Evolutionary conservation across 1,140 invertebrate species (phyloP), one percentile per base, ranked within the genome.

Genomic region (Himalopsyche phryganea): DNA sequence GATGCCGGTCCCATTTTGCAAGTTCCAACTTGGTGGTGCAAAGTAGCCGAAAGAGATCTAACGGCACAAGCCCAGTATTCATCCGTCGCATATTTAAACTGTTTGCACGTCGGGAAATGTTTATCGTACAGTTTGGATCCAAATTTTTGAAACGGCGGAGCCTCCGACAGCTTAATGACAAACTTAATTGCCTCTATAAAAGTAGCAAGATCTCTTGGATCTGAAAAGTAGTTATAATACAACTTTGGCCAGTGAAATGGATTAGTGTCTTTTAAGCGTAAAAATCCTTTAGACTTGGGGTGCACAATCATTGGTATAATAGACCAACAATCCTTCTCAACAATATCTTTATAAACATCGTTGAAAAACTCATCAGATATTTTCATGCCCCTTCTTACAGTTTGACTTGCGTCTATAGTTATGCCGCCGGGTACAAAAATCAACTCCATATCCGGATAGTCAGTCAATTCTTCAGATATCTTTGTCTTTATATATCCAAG

Each of bases 231-330:
- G 47, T 66, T 58, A 3, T 58, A 60, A 19, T 51, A 82, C 20
- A 94, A 80, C 18, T 82, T 77, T 0, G 90, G 90, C 66, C 84
- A 79, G 11, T 86, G 79, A 15, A 83, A 81, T 0, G 92, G 92
- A 75, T 96, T 83, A 6, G 77, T 84, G 6, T 83, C 83, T 57
- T 70, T 76, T 1, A 94, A 69, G 58, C 74, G 79, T 1, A 94
- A 61, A 14, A 79, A 79, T 0, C 91, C 91, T 47, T 81, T 75
- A 0, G 87, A 90, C 68, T 85, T 82, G 0, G 92, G 90, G 68
- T 87, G 79, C 17, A 91, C 18, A 10, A 57, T 28, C 36, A 61
- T 6, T n/a, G 47, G 53, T 6, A 41, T 20, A 13, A 51, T 36
- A 28, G 35, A 35, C 10, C 84, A 87, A 13, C 33, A 13, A 65